A percentile compares a stretch with the other conserved stretches of the same genome.
Evolutionary conservation across 2,797 vertebrate genomes (phyloP).

Genomic region (Sebastes diploproa): DNA sequence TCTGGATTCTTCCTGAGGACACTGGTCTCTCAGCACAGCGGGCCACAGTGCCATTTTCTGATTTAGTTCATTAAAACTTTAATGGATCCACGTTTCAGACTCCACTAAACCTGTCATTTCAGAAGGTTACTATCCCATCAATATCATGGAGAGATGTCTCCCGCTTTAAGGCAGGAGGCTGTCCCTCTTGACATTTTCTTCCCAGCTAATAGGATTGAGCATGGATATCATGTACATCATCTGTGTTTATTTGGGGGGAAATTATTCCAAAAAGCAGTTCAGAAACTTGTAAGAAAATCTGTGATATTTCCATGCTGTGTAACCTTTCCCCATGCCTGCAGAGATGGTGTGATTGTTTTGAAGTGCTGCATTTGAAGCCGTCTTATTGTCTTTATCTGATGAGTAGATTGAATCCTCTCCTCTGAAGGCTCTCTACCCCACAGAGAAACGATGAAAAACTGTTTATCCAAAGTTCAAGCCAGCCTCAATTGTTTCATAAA

Average conservation of each 20-base stretch:
- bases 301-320: slow-evolving; percentile 38
- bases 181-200: slow-evolving; percentile 51
- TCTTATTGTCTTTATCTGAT: slow-evolving; percentile 54
- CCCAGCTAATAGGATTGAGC: slow-evolving; percentile 16
- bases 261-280: slow-evolving; percentile 12
- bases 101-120: slow-evolving; percentile 54
- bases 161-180: slow-evolving; percentile 20
- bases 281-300: slow-evolving; percentile 1
- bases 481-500: slow-evolving; percentile 37
- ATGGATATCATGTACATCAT: slow-evolving; percentile 22
- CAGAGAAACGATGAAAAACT: slow-evolving; percentile 33
- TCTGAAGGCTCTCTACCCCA: slow-evolving; percentile 40
- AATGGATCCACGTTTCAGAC: slow-evolving; percentile 36
- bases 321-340: slow-evolving; percentile 37
- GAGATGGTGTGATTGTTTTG: slow-evolving; percentile 60
- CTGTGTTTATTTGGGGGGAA: slow-evolving; percentile 12
- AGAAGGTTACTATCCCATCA: slow-evolving; percentile 51
- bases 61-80: slow-evolving; percentile 54
- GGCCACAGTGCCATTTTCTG: slow-evolving; percentile 12
- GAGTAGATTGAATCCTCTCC: slow-evolving; percentile 47
- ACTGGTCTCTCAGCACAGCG: slow-evolving; percentile 23
- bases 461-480: slow-evolving; percentile 50
- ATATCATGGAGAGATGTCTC: slow-evolving; percentile 14
- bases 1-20: slow-evolving; percentile 18
- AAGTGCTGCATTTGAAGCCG: slow-evolving; percentile 54